Evolutionary conservation across 2,888 invertebrate genomes (phyloP).

Genomic region (Polydrusus cervinus): DNA sequence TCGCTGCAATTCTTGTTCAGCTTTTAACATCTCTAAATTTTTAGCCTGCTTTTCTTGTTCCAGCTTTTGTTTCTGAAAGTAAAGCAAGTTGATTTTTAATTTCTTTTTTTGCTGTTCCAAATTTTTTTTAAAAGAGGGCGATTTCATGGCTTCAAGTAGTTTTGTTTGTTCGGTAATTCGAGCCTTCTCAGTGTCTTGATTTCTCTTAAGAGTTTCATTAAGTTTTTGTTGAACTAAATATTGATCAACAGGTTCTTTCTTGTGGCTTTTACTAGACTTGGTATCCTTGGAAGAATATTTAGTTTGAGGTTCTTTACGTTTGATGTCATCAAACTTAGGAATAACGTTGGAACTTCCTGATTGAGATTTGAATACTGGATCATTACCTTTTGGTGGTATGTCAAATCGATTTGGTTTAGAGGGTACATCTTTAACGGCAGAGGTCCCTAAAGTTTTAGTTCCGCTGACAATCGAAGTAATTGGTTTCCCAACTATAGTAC

Average conservation of each 20-base stretch:
- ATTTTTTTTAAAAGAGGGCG: constrained; percentile 29
- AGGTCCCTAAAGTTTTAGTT: neutral
- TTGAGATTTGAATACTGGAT: neutral
- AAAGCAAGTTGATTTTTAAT: constrained; percentile 38
- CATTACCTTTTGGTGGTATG: neutral
- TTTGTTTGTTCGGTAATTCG: constrained; percentile 15
- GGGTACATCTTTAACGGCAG: neutral
- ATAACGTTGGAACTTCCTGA: neutral
- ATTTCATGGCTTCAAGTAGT: constrained; percentile 11
- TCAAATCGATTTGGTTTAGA: constrained; percentile 8
- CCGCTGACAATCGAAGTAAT: neutral
- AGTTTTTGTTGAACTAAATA: neutral
- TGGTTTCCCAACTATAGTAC: constrained; percentile 11
- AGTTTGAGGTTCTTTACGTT: neutral
- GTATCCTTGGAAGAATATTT: neutral
- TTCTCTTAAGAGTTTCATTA: constrained; percentile 17
- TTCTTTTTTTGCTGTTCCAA: constrained; percentile 41
- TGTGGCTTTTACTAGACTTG: neutral
- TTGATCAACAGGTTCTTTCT: neutral
- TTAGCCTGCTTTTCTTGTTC: constrained; percentile 21
- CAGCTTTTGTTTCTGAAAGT: constrained; percentile 33
- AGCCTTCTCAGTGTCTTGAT: constrained; percentile 3
- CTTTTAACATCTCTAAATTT: constrained; percentile 22
- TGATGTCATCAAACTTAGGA: neutral
- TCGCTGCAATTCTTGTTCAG: no score